phyloP scores from a whole-genome alignment of 1,140 invertebrate genomes.

The Helicoverpa armigera region DNA sequence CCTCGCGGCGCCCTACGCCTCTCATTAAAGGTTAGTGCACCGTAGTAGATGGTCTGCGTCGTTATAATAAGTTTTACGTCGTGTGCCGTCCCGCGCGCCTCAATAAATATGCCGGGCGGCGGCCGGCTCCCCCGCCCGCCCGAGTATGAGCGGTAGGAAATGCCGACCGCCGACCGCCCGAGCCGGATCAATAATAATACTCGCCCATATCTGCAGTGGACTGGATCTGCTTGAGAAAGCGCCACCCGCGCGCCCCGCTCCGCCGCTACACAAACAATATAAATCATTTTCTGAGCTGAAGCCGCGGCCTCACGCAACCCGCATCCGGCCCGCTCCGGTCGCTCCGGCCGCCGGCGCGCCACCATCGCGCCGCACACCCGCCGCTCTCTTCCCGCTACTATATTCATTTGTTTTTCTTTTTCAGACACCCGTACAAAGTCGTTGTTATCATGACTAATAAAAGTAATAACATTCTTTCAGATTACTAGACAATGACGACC shows the following conservation, averaged over 20 bases:
- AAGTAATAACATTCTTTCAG: not conserved
- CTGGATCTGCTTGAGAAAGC: constrained; percentile 86
- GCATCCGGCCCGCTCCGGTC: constrained; percentile 41
- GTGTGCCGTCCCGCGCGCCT: constrained; percentile 72
- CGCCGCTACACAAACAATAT: constrained; percentile 84
- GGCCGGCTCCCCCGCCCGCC: constrained; percentile 66
- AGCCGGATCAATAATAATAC: constrained; percentile 86
- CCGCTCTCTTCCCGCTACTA: constrained; percentile 3
- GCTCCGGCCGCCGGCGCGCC: not conserved
- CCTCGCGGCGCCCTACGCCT: constrained; percentile 62
- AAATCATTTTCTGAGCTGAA: constrained; percentile 83
- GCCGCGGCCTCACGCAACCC: constrained; percentile 70
- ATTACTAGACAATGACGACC: not conserved
- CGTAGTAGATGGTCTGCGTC: constrained; percentile 70
- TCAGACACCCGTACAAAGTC: not conserved
- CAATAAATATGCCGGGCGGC: constrained; percentile 81
- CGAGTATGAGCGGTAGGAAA: constrained; percentile 84
- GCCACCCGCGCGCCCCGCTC: constrained; percentile 67
- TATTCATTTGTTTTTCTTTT: constrained; percentile 23
- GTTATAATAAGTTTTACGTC: constrained; percentile 83
- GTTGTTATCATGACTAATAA: not conserved
- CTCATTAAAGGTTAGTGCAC: constrained; percentile 84
- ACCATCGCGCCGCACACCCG: not conserved
- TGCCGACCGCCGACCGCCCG: constrained; percentile 79
- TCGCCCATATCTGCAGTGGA: constrained; percentile 86